A percentile compares a stretch with the other conserved stretches of the same genome.
Evolutionary conservation across 2,797 vertebrate species (phyloP).

Genomic region (Poecilia picta): DNA sequence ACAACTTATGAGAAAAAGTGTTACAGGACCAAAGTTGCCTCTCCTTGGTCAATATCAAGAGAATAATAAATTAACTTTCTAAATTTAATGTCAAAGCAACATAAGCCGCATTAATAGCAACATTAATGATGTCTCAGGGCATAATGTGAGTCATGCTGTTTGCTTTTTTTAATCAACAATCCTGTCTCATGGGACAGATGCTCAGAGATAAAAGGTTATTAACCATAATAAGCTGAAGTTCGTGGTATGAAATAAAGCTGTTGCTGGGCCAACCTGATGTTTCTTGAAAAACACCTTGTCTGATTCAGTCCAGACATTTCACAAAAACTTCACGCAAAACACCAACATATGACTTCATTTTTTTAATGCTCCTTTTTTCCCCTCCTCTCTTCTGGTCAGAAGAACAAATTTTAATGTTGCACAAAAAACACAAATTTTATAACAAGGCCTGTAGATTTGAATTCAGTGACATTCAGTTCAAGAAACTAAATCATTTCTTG

Average conservation of each 20-base stretch:
- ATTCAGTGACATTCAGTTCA: conserved; percentile 85
- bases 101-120: conserved; percentile 51
- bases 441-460: conserved; percentile 84
- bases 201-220: conserved; percentile 6
- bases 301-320: background rate
- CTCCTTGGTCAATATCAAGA: conserved; percentile 61
- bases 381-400: conserved; percentile 83
- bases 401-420: conserved; percentile 91
- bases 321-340: conserved; percentile 14
- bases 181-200: conserved; percentile 24
- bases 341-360: conserved; percentile 52
- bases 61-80: conserved; percentile 65
- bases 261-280: background rate
- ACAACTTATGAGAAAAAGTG: conserved; percentile 26
- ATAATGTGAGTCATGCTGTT: conserved; percentile 59
- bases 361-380: conserved; percentile 88
- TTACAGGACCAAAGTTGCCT: conserved; percentile 49
- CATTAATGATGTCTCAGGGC: conserved; percentile 68
- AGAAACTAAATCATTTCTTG: conserved; percentile 90
- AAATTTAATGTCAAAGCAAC: conserved; percentile 56
- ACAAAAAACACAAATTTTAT: conserved; percentile 88
- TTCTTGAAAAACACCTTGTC: background rate
- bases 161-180: conserved; percentile 35
- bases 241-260: background rate
- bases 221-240: conserved; percentile 8